Percentiles rank a stretch among this genome's conserved stretches.
phyloP scores from a whole-genome alignment of 35 echinoderm and acorn worm species.

The Lytechinus variegatus region DNA sequence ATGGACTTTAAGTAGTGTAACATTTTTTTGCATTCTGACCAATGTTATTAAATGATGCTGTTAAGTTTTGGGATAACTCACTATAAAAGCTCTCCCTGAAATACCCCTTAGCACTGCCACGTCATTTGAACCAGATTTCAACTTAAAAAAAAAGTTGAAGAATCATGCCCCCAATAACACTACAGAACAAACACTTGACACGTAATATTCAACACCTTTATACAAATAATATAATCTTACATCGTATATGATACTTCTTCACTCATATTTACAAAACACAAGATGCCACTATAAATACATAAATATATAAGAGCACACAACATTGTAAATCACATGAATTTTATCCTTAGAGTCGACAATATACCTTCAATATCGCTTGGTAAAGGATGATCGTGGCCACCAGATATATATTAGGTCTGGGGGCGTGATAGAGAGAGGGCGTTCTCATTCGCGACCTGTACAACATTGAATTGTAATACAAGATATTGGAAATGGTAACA shows the following conservation, averaged over 20 bases:
- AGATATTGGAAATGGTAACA: slow-evolving; percentile 7
- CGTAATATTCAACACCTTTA: not conserved
- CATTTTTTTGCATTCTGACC: no score
- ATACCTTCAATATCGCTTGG: not conserved
- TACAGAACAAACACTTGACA: not conserved
- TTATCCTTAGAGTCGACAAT: not conserved
- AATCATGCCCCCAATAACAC: no score
- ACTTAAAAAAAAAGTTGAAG: no score
- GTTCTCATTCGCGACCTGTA: not conserved
- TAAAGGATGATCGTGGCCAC: not conserved
- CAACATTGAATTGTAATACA: slow-evolving; percentile 4
- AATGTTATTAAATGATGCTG: no score
- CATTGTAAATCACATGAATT: not conserved
- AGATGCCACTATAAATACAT: not conserved
- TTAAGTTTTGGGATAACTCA: no score
- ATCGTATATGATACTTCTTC: not conserved
- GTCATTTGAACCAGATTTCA: no score
- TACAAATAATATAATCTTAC: not conserved
- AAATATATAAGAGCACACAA: not conserved
- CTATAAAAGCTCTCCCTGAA: no score
- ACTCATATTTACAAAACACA: not conserved
- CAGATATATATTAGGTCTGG: not conserved
- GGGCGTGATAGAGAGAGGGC: not conserved
- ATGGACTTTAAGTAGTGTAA: no score
- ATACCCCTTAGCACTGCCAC: no score